Evolutionary conservation across 1,140 invertebrate genomes (phyloP).

Genomic region (Drosophila athabasca): DNA sequence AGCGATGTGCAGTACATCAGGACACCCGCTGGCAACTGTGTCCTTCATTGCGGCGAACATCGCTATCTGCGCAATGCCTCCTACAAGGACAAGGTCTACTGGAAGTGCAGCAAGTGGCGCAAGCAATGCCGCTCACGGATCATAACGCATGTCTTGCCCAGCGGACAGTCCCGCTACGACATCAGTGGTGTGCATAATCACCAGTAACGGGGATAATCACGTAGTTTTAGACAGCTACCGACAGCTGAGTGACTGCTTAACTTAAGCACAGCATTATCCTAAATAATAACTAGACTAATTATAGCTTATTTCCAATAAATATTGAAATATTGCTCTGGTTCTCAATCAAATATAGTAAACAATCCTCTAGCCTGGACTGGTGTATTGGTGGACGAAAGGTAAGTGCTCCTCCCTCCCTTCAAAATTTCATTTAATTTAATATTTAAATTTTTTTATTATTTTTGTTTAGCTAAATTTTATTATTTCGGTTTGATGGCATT

Average conservation of each 20-base stretch:
- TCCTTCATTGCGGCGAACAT: constrained; percentile 71
- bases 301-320: too few species aligned
- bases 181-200: constrained; percentile 78
- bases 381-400: constrained; percentile 14
- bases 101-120: constrained; percentile 83
- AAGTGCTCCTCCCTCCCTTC: constrained; percentile 13
- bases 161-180: constrained; percentile 50
- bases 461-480: constrained; percentile 3
- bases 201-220: constrained; percentile 1
- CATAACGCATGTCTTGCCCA: constrained; percentile 62
- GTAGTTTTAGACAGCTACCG: too few species aligned
- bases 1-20: constrained; percentile 52
- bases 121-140: constrained; percentile 72
- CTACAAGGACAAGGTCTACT: constrained; percentile 80
- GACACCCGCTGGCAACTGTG: constrained; percentile 69
- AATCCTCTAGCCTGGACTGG: neutral
- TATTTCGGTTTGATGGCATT: neutral
- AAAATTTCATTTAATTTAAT: neutral
- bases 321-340: neutral
- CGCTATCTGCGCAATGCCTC: constrained; percentile 77
- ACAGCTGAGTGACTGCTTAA: too few species aligned
- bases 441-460: constrained; percentile 5
- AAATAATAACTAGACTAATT: too few species aligned
- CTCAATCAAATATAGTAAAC: too few species aligned
- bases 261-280: too few species aligned